A percentile compares a stretch with the other conserved stretches of the same genome.
These are phyloP conservation scores for Theocolax elegans DNA, from an alignment of 1,140 invertebrate genomes.

Conservation along the genomic window DNA sequence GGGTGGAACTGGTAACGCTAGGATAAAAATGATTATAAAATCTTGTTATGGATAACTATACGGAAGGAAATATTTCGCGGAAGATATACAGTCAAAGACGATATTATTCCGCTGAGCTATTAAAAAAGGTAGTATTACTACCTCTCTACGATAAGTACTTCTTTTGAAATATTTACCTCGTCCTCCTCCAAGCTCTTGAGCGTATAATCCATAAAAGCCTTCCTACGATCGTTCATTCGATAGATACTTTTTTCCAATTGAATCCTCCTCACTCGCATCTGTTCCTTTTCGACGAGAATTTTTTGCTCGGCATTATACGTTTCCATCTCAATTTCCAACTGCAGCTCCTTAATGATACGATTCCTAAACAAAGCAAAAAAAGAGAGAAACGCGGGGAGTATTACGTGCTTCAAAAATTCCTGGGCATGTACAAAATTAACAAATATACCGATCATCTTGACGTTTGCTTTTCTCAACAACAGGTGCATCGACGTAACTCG, in stretches of 20 bases:
- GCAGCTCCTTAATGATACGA: constrained; percentile 53
- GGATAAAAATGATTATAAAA: no score
- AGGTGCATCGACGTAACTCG: constrained; percentile 47
- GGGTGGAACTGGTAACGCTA: no score
- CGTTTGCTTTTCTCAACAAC: constrained; percentile 44
- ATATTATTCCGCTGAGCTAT: no score
- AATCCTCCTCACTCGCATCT: constrained; percentile 37
- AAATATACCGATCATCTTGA: constrained; percentile 47
- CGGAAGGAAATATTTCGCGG: no score
- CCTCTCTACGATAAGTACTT: no score
- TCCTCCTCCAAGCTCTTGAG: constrained; percentile 44
- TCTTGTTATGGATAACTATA: no score
- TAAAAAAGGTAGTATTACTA: no score
- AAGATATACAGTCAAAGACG: no score
- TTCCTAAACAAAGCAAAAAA: constrained; percentile 39
- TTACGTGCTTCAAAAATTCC: no score
- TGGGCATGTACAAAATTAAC: no score
- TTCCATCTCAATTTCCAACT: constrained; percentile 55
- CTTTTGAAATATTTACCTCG: constrained; percentile 48
- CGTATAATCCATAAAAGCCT: constrained; percentile 44
- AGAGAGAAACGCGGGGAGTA: no score
- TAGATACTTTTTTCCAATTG: constrained; percentile 49
- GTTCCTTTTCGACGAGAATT: constrained; percentile 42
- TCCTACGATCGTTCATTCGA: constrained; percentile 41
- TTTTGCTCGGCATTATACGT: constrained; percentile 45